Evolutionary conservation across 2,888 invertebrate species (phyloP).

Genomic region (Scelioninae gen. 2): DNA sequence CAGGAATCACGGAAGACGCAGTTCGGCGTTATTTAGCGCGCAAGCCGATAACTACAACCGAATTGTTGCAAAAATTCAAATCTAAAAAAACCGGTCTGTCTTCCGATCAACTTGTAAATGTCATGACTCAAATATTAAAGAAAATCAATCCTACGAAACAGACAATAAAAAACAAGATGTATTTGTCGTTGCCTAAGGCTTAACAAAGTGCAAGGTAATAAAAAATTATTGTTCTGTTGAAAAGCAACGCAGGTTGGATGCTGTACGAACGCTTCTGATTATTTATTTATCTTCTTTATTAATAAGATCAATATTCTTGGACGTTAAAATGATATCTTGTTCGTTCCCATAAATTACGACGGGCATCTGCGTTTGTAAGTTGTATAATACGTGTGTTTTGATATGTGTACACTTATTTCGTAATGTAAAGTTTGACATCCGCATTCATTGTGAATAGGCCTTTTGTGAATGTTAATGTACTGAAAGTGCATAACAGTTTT

Average conservation of each 20-base stretch:
- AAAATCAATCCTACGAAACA: slow-evolving; percentile 95
- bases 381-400: neutral
- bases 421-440: slow-evolving; percentile 21
- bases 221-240: too few relatives aligned
- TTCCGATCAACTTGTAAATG: slow-evolving; percentile 92
- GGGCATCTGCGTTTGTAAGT: slow-evolving; percentile 8
- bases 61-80: slow-evolving; percentile 95
- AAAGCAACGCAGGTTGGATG: too few relatives aligned
- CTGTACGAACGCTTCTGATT: too few relatives aligned
- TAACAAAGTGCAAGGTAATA: slow-evolving; percentile 61
- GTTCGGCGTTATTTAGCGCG: slow-evolving; percentile 95
- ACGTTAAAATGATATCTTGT: slow-evolving; percentile 5
- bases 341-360: neutral
- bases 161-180: slow-evolving; percentile 95
- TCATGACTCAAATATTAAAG: slow-evolving; percentile 96
- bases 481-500: slow-evolving; percentile 48
- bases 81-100: slow-evolving; percentile 93
- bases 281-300: too few relatives aligned
- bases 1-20: slow-evolving; percentile 95
- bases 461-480: slow-evolving; percentile 32
- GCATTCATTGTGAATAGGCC: slow-evolving; percentile 37
- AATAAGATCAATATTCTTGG: too few relatives aligned
- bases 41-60: slow-evolving; percentile 98
- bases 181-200: slow-evolving; percentile 88
- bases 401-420: slow-evolving; percentile 13